phyloP scores from a whole-genome alignment of 2,113 vertebrate genomes.

The Hiodon alosoides region DNA sequence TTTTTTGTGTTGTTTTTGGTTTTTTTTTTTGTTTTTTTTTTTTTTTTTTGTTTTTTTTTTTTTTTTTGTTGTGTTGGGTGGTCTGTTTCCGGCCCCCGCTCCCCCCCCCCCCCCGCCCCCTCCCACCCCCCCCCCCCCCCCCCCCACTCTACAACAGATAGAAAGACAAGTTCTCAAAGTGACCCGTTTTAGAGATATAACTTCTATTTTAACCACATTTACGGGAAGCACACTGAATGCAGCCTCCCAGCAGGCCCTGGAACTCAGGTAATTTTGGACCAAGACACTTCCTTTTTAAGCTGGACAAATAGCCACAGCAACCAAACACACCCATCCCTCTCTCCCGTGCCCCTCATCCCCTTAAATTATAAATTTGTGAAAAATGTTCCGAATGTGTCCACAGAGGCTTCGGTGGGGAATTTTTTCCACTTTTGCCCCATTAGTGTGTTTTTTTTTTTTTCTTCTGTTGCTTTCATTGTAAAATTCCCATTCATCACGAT shows the following conservation, averaged over 20 bases:
- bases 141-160: neutral
- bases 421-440: slow-evolving; percentile 49
- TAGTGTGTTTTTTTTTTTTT: slow-evolving; percentile 40
- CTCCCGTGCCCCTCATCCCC: slow-evolving; percentile 24
- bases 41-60: too few relatives aligned
- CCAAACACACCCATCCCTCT: neutral
- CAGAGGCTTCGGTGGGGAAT: slow-evolving; percentile 36
- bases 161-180: neutral
- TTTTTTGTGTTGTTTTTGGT: too few relatives aligned
- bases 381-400: slow-evolving; percentile 44
- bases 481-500: slow-evolving; percentile 69
- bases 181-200: neutral
- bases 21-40: too few relatives aligned
- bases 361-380: slow-evolving; percentile 30
- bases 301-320: slow-evolving; percentile 19
- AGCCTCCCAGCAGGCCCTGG: neutral
- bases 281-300: slow-evolving; percentile 5
- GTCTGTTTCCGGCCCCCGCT: too few relatives aligned
- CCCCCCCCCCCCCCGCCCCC: too few relatives aligned
- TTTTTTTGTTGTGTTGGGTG: too few relatives aligned
- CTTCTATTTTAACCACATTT: neutral
- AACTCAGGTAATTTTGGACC: neutral
- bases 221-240: neutral
- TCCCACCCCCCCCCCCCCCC: neutral
- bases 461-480: slow-evolving; percentile 48